Conservation (phyloP, 1,140 invertebrate species). For the Stegodyphus dumicola region DNA sequence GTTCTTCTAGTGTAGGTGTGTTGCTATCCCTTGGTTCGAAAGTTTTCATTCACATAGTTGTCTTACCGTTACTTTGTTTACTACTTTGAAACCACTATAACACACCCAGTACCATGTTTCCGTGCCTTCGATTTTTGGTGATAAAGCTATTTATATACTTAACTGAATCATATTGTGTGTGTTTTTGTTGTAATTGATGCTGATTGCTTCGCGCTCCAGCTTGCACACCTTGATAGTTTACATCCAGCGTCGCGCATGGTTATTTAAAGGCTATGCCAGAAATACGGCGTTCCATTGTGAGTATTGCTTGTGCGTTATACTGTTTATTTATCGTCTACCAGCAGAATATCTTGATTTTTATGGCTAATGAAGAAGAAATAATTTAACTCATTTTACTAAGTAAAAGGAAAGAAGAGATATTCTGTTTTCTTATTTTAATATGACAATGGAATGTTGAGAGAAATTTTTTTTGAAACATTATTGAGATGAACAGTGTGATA, state of each 20-base stretch:
- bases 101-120: not conserved
- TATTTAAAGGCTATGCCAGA: not conserved
- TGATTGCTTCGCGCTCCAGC: not conserved
- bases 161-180: not conserved
- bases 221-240: not conserved
- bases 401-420: too few relatives aligned
- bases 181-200: not conserved
- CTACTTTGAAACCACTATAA: not conserved
- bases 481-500: too few relatives aligned
- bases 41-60: constrained; percentile 16
- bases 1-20: constrained; percentile 53
- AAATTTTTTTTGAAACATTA: too few relatives aligned
- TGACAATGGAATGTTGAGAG: too few relatives aligned
- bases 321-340: not conserved
- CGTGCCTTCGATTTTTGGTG: not conserved
- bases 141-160: not conserved
- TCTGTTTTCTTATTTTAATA: too few relatives aligned
- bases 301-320: not conserved
- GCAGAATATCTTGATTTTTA: too few relatives aligned
- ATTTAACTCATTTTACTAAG: too few relatives aligned
- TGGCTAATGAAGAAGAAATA: too few relatives aligned
- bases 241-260: not conserved
- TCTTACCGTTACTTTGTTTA: constrained; percentile 28
- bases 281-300: not conserved
- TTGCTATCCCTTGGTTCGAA: not conserved